A percentile compares a stretch with the other conserved stretches of the same genome.
These are phyloP conservation scores for Malthinus flaveolus DNA, from an alignment of 2,888 invertebrate genomes.

Conservation along the genomic window DNA sequence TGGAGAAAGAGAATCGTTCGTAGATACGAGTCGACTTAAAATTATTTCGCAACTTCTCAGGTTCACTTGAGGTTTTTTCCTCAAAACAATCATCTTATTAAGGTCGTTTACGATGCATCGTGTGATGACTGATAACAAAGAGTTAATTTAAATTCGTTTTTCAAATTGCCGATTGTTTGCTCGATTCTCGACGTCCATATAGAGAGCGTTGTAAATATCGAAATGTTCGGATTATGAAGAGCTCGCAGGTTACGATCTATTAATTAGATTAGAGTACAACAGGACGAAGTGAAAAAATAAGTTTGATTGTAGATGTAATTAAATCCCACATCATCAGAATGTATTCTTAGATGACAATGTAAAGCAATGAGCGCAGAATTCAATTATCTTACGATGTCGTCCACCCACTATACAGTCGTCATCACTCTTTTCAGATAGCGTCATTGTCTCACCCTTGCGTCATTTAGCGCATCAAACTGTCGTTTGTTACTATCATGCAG, in stretches of 20 bases:
- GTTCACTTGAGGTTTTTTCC: conserved; percentile 30
- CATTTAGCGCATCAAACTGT: conserved; percentile 55
- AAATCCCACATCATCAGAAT: conserved; percentile 50
- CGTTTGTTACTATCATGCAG: conserved; percentile 49
- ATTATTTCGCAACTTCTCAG: conserved; percentile 35
- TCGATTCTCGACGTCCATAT: too few species aligned
- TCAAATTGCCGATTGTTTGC: too few species aligned
- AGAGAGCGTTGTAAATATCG: too few species aligned
- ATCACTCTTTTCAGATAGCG: conserved; percentile 54
- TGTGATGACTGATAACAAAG: background rate
- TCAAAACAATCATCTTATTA: conserved; percentile 39
- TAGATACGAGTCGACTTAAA: conserved; percentile 25
- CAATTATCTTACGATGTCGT: conserved; percentile 46
- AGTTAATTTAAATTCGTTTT: background rate
- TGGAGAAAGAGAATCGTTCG: background rate
- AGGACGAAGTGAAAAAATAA: conserved; percentile 35
- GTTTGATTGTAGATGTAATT: conserved; percentile 44
- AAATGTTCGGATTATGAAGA: too few species aligned
- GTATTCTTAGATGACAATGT: conserved; percentile 50
- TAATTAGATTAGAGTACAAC: background rate
- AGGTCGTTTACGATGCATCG: background rate
- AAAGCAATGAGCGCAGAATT: conserved; percentile 50
- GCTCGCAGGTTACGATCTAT: background rate
- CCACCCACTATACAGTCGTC: conserved; percentile 46
- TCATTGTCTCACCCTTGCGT: conserved; percentile 55